Evolutionary conservation across 2,888 invertebrate species (phyloP).

Genomic region (Andrena flavipes): DNA sequence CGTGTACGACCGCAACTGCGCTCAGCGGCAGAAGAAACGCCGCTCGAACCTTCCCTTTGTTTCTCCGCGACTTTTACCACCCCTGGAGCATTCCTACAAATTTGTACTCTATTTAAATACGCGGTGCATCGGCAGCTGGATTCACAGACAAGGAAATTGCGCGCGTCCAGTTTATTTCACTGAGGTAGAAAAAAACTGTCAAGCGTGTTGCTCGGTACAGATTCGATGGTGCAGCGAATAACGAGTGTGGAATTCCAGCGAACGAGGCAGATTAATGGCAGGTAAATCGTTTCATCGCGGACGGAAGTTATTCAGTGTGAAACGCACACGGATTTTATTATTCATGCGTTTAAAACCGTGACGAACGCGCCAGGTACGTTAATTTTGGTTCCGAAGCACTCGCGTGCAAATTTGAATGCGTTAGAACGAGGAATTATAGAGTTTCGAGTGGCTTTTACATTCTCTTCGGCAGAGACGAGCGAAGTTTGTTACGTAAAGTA

Average conservation of each 20-base stretch:
- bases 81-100: conserved; percentile 11
- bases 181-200: conserved; percentile 11
- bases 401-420: not conserved
- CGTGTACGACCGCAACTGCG: conserved; percentile 55
- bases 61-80: conserved; percentile 35
- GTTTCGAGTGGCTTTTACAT: no score
- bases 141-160: not conserved
- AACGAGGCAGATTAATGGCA: conserved; percentile 4
- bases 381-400: not conserved
- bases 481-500: no score
- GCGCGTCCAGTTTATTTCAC: not conserved
- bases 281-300: conserved; percentile 13
- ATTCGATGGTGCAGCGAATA: not conserved
- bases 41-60: conserved; percentile 53
- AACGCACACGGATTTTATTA: conserved; percentile 15
- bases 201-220: conserved; percentile 4
- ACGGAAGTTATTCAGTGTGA: not conserved
- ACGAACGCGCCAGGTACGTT: not conserved
- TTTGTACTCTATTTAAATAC: conserved; percentile 27
- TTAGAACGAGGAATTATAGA: not conserved
- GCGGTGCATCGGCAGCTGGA: not conserved
- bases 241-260: not conserved
- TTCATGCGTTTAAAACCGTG: conserved; percentile 8
- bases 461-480: no score
- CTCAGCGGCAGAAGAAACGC: conserved; percentile 48